These are phyloP conservation scores for Eonycteris spelaea DNA, from an alignment of 2,113 vertebrate genomes.

Conservation along the genomic window DNA sequence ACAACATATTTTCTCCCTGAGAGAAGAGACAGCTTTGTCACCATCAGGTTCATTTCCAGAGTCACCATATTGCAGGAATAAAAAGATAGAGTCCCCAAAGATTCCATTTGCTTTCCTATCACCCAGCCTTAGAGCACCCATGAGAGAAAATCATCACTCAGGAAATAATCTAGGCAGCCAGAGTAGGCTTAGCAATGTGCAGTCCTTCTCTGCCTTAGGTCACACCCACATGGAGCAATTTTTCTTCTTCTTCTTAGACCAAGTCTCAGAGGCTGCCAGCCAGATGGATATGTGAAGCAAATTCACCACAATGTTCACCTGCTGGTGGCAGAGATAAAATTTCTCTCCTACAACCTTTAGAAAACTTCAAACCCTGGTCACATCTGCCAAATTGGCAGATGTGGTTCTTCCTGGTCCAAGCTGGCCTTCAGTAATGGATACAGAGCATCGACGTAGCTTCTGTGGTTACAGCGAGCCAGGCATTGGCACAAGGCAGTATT, in stretches of 20 bases:
- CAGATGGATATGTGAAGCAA: not conserved
- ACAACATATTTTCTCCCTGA: not conserved
- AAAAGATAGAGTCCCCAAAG: not conserved
- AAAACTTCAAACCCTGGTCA: not conserved
- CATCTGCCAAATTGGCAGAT: not conserved
- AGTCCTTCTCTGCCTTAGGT: not conserved
- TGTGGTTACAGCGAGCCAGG: conserved; percentile 58
- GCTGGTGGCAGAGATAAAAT: not conserved
- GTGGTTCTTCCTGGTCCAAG: not conserved
- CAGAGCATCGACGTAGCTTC: not conserved
- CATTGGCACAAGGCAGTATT: conserved; percentile 64
- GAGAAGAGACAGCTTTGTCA: not conserved
- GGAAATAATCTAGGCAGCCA: not conserved
- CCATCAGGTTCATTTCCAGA: not conserved
- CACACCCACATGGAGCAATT: not conserved
- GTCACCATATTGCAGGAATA: not conserved
- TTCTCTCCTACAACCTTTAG: not conserved
- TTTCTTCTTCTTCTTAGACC: not conserved
- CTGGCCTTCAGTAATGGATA: not conserved
- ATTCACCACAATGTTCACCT: not conserved
- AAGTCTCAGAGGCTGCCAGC: not conserved
- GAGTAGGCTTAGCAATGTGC: not conserved
- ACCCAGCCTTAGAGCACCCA: no score
- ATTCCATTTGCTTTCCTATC: not conserved
- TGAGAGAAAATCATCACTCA: not conserved